Evolutionary conservation across 2,888 invertebrate species (phyloP), one percentile per base, ranked within the genome.

Genomic region (Rhingia rostrata): DNA sequence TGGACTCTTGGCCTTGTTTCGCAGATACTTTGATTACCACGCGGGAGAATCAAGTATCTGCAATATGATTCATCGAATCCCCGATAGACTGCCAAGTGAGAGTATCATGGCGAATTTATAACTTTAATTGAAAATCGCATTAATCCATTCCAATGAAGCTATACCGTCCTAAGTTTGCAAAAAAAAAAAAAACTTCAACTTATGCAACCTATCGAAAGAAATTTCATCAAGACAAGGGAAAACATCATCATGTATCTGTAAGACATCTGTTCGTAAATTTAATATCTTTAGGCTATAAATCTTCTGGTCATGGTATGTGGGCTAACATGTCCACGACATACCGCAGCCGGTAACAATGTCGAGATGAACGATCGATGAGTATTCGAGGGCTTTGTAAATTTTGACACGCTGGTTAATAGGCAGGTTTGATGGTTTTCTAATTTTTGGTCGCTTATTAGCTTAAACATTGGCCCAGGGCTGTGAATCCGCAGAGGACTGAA

Each of bases 1-100:
- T 33, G 32, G 45, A 39, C 47, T 70, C 58, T 81, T 70, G 70
- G 77, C 81, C 77, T 81, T 81, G 77, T 81, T 75, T 58, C 49
- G 10, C 1, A 6, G 9, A 30, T 6, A 37, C 30, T 73, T 54
- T 73, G 53, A 73, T 53, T 63, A 54, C 53, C 61, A 45, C 43
- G 22, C 41, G 41, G 61, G 14, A 53, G 9, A 12, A 7, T 53
- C 53, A 53, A 9, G 10, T 4, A 49, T 49, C 49, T 30, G 4
- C 32, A 22, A 4, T n/a, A 6, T 53, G 53, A 53, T 53, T 53
- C 33, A 53, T 35, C 53, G 3, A 1, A 10, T 3, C 10, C 4
- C 33, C 2, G 47, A 7, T 9, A 47, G 7, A 22, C 1, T 12
- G 14, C 1, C 39, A 3, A 6, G 10, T 39, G 7, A 10, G 39